Evolutionary conservation across 30 jellyfish, hydroid and myxozoan genomes (phyloP).

Genomic region (Aurelia sp.): DNA sequence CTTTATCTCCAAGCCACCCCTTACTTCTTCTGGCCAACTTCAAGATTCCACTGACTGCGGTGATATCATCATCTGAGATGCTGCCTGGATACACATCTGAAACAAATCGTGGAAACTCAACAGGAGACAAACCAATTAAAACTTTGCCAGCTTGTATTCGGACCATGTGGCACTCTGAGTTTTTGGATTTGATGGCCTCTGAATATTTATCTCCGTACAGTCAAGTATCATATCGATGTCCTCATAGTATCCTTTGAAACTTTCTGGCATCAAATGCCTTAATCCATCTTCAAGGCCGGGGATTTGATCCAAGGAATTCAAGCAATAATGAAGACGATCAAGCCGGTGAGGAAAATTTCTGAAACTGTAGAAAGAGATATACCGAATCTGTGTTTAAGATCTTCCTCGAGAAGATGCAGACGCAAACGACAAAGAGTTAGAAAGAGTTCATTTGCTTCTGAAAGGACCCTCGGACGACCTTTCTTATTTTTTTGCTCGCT

Average conservation of each 20-base stretch:
- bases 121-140: conserved; percentile 10
- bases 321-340: conserved; percentile 29
- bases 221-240: conserved; percentile 11
- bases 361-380: not conserved
- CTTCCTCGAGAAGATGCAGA: conserved; percentile 13
- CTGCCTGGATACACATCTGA: conserved; percentile 18
- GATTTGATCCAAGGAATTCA: not conserved
- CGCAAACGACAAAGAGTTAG: not conserved
- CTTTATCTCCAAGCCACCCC: too few species aligned
- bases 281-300: conserved; percentile 1
- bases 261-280: not conserved
- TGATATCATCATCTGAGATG: conserved; percentile 24
- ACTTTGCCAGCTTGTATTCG: conserved; percentile 24
- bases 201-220: conserved; percentile 2
- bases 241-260: conserved; percentile 24
- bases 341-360: conserved; percentile 26
- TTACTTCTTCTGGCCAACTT: conserved; percentile 1
- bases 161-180: not conserved
- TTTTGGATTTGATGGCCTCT: not conserved
- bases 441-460: conserved; percentile 14
- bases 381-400: not conserved
- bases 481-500: not conserved
- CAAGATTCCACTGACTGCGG: conserved; percentile 28
- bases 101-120: not conserved
- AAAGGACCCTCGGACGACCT: conserved; percentile 32